phyloP scores from a whole-genome alignment of 2,797 vertebrate genomes.

The Gila robusta region DNA sequence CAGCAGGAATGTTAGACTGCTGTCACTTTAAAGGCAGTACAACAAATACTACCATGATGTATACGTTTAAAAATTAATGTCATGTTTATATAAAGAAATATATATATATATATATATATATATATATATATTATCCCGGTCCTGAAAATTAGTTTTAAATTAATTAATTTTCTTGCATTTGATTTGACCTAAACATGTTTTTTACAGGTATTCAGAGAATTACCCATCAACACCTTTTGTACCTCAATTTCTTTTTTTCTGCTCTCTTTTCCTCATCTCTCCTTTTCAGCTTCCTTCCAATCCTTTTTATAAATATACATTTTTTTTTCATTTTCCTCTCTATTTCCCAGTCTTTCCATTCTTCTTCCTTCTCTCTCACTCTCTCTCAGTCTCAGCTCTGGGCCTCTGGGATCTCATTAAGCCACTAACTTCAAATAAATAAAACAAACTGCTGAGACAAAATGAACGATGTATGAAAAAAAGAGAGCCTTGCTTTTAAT shows the following conservation, averaged over 20 bases:
- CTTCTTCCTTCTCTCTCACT: constrained; percentile 51
- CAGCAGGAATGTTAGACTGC: too few relatives aligned
- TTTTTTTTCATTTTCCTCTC: constrained; percentile 14
- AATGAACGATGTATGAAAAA: constrained; percentile 77
- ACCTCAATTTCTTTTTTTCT: neutral
- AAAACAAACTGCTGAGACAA: constrained; percentile 81
- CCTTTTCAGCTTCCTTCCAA: constrained; percentile 60
- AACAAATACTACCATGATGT: too few relatives aligned
- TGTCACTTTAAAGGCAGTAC: too few relatives aligned
- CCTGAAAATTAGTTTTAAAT: neutral
- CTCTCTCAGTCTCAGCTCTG: constrained; percentile 65
- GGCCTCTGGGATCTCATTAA: constrained; percentile 86
- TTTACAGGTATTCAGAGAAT: neutral
- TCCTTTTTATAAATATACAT: neutral
- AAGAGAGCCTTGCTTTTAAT: constrained; percentile 68
- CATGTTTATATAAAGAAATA: too few relatives aligned
- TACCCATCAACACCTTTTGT: neutral
- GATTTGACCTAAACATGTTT: neutral
- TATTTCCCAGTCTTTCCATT: constrained; percentile 30
- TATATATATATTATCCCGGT: neutral
- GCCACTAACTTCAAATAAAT: constrained; percentile 84
- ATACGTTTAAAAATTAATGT: too few relatives aligned
- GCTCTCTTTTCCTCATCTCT: constrained; percentile 43
- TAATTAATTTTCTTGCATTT: neutral
- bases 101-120: too few relatives aligned